Conservation (phyloP, 2,113 vertebrate genomes). For the Glareola pratincola region DNA sequence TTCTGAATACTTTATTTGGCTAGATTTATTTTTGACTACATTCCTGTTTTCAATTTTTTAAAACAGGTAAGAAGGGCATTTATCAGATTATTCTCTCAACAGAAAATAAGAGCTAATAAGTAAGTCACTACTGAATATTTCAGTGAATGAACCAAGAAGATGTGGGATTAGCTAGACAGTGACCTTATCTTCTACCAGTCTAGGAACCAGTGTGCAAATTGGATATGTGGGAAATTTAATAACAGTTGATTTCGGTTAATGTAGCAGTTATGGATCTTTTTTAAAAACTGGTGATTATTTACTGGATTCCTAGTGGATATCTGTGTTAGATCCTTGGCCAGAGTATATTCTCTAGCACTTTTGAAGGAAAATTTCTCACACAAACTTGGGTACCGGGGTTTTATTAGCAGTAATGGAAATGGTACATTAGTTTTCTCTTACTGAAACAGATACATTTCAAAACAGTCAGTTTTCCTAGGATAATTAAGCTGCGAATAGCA, state of each 20-base stretch:
- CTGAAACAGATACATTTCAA: not conserved
- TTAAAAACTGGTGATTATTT: not conserved
- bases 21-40: not conserved
- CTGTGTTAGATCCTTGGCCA: not conserved
- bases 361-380: not conserved
- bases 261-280: not conserved
- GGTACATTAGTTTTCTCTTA: not conserved
- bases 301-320: not conserved
- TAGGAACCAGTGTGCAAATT: not conserved
- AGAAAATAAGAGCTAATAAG: not conserved
- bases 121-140: not conserved
- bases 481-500: not conserved
- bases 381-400: not conserved
- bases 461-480: not conserved
- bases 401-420: not conserved
- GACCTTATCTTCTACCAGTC: not conserved
- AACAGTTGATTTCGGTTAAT: not conserved
- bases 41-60: not conserved
- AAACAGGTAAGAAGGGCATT: not conserved
- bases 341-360: not conserved
- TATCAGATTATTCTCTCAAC: not conserved
- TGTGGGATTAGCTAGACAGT: not conserved
- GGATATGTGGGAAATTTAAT: not conserved
- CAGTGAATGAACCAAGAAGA: not conserved
- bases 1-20: not conserved